A percentile compares a stretch with the other conserved stretches of the same genome.
Conservation (phyloP, 2,797 vertebrate genomes). For the Enteromius argenteus region DNA sequence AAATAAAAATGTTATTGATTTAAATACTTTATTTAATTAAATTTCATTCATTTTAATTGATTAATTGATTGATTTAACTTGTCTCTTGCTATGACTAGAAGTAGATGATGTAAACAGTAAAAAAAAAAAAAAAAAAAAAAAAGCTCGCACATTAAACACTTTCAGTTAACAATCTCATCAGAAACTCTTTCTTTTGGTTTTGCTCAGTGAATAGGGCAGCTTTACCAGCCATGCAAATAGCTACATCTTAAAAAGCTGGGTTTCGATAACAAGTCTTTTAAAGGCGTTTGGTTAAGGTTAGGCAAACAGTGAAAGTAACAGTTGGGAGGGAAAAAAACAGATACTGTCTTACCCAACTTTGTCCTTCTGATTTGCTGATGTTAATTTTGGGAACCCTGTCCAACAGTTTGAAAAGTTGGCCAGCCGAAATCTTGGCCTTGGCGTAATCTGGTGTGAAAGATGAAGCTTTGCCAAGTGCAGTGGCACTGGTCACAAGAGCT, state of each 20-base stretch:
- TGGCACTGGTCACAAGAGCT: constrained; percentile 81
- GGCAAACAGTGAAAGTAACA: background rate
- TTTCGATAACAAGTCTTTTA: background rate
- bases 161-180: too few species aligned
- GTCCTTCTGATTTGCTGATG: constrained; percentile 67
- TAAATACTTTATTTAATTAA: too few species aligned
- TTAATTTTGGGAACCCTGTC: constrained; percentile 81
- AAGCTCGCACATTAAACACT: too few species aligned
- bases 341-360: constrained; percentile 78
- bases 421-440: constrained; percentile 84
- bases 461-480: constrained; percentile 80
- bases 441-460: constrained; percentile 85
- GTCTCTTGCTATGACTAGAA: background rate
- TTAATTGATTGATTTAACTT: background rate
- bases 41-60: too few species aligned
- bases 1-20: too few species aligned
- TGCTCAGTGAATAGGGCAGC: too few species aligned
- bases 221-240: background rate
- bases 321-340: background rate
- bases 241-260: background rate
- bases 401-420: constrained; percentile 80
- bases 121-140: too few species aligned
- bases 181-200: too few species aligned
- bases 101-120: background rate
- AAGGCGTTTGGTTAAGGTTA: background rate